phyloP scores from a whole-genome alignment of 1,140 invertebrate genomes.

The Pygmarrhopalites habei region DNA sequence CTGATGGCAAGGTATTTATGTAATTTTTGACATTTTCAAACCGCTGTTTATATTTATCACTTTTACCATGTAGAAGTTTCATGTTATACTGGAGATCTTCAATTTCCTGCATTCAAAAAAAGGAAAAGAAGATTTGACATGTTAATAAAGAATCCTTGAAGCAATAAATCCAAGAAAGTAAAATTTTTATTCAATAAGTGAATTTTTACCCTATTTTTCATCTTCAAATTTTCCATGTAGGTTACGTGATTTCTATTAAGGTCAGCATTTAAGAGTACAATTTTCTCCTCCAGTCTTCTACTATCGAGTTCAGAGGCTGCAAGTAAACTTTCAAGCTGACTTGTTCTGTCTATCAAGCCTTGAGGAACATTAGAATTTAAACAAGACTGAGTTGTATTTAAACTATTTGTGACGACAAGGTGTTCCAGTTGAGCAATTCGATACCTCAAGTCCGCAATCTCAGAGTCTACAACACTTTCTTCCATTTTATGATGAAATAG shows the following conservation, averaged over 20 bases:
- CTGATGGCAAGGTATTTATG: slow-evolving; percentile 29
- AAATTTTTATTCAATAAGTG: no score
- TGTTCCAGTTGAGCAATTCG: slow-evolving; percentile 36
- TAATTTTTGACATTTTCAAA: slow-evolving; percentile 14
- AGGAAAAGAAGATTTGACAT: no score
- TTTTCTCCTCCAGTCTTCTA: slow-evolving; percentile 15
- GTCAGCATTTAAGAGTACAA: slow-evolving; percentile 12
- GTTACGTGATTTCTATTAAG: slow-evolving; percentile 19
- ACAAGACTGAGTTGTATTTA: slow-evolving; percentile 8
- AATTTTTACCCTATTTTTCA: no score
- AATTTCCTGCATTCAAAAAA: no score
- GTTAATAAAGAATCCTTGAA: no score
- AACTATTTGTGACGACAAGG: slow-evolving; percentile 15
- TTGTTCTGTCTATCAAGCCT: slow-evolving; percentile 24
- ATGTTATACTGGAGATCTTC: neutral
- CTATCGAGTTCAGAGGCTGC: slow-evolving; percentile 35
- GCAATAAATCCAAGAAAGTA: no score
- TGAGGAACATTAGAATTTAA: neutral
- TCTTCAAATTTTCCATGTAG: slow-evolving; percentile 8
- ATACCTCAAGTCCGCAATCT: slow-evolving; percentile 20
- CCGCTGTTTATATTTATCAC: neutral
- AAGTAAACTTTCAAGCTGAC: slow-evolving; percentile 26
- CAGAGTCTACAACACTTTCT: slow-evolving; percentile 8
- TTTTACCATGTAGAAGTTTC: neutral
- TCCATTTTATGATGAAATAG: no score